Evolutionary conservation across 2,113 vertebrate genomes (phyloP).

Genomic region (Mandrillus leucophaeus): DNA sequence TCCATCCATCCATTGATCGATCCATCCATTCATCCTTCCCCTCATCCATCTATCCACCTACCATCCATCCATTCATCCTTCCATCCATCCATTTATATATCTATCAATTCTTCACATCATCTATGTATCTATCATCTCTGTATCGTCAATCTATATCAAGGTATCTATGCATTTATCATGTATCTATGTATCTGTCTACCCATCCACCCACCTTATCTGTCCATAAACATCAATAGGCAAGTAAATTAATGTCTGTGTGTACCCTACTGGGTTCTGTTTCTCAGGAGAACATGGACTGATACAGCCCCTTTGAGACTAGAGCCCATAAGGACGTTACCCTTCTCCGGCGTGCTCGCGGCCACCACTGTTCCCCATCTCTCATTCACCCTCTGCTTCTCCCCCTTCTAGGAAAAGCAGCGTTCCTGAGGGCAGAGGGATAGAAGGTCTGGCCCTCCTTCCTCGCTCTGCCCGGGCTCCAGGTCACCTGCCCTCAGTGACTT

Average conservation of each 20-base stretch:
- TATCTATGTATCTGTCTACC: no score
- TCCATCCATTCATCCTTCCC: no score
- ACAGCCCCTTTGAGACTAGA: rapidly evolving
- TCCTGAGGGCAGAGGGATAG: rapidly evolving
- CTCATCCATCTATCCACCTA: no score
- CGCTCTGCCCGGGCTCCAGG: rapidly evolving
- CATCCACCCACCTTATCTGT: no score
- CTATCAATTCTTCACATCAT: neutral
- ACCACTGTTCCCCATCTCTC: rapidly evolving
- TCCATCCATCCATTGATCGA: rapidly evolving
- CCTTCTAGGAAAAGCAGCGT: rapidly evolving
- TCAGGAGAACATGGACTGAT: rapidly evolving
- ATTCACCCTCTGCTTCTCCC: rapidly evolving
- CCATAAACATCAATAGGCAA: rapidly evolving
- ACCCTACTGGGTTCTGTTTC: rapidly evolving
- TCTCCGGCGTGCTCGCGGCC: rapidly evolving
- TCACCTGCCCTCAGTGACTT: rapidly evolving
- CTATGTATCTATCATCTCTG: neutral
- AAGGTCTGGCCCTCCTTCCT: rapidly evolving
- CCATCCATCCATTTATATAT: neutral
- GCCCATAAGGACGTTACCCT: rapidly evolving
- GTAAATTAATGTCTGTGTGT: neutral
- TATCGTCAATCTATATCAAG: neutral
- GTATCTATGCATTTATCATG: neutral
- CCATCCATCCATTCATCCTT: no score